Conservation (phyloP, 2,888 invertebrate species). For the Melinaea marsaeus region DNA sequence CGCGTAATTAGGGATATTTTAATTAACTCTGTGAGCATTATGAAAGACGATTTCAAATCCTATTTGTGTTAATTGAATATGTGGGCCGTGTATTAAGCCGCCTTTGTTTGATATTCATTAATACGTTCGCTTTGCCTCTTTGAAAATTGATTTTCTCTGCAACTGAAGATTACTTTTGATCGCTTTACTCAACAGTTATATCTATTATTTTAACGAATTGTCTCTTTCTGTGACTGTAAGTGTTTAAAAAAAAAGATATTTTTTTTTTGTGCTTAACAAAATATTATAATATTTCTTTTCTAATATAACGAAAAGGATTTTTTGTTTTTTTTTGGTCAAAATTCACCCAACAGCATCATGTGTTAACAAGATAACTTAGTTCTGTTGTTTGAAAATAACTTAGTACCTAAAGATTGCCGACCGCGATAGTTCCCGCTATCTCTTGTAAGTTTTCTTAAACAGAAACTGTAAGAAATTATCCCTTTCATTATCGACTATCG, state of each 20-base stretch:
- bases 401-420: no score
- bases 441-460: no score
- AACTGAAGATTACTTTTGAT: conserved; percentile 8
- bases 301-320: background rate
- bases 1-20: conserved; percentile 51
- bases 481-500: no score
- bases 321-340: background rate
- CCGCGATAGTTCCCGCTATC: no score
- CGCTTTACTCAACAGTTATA: background rate
- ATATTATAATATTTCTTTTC: no score
- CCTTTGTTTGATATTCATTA: conserved; percentile 52
- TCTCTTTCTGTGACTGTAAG: no score
- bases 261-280: no score
- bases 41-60: conserved; percentile 62
- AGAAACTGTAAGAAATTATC: no score
- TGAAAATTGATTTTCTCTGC: conserved; percentile 25
- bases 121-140: conserved; percentile 31
- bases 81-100: conserved; percentile 42
- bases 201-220: no score
- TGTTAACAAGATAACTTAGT: no score
- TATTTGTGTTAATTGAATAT: conserved; percentile 67
- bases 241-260: no score
- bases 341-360: background rate
- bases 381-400: no score
- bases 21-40: conserved; percentile 61